Evolutionary conservation across 2,888 invertebrate species (phyloP).

Genomic region (Diaperis boleti): DNA sequence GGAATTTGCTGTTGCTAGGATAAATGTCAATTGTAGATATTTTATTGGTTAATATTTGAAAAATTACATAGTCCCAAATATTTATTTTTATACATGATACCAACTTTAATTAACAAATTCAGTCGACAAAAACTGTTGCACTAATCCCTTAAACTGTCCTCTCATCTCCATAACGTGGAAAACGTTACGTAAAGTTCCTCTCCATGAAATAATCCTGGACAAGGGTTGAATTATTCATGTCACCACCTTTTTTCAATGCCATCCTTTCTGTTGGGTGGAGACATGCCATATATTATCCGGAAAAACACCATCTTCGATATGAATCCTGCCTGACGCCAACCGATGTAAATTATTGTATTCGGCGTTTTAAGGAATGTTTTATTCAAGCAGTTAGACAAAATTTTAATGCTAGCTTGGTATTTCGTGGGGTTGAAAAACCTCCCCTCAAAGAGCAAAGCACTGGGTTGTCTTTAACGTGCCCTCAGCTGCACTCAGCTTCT

Average conservation of each 20-base stretch:
- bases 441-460: no score
- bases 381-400: background rate
- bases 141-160: background rate
- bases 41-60: no score
- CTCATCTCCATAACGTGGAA: background rate
- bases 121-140: background rate
- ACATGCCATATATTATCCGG: background rate
- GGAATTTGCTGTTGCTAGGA: no score
- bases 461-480: background rate
- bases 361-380: conserved; percentile 6
- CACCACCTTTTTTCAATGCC: conserved; percentile 4
- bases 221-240: conserved; percentile 10
- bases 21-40: no score
- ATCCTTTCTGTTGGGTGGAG: background rate
- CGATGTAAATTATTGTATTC: conserved; percentile 5
- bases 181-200: background rate
- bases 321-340: background rate
- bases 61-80: no score
- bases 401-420: no score
- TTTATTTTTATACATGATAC: no score
- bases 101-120: background rate
- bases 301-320: background rate
- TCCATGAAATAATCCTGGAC: background rate
- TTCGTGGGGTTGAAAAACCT: no score
- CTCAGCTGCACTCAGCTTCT: no score